Evolutionary conservation across 2,888 invertebrate genomes (phyloP), one percentile per base, ranked within the genome.

Genomic region (Aquatica leii): DNA sequence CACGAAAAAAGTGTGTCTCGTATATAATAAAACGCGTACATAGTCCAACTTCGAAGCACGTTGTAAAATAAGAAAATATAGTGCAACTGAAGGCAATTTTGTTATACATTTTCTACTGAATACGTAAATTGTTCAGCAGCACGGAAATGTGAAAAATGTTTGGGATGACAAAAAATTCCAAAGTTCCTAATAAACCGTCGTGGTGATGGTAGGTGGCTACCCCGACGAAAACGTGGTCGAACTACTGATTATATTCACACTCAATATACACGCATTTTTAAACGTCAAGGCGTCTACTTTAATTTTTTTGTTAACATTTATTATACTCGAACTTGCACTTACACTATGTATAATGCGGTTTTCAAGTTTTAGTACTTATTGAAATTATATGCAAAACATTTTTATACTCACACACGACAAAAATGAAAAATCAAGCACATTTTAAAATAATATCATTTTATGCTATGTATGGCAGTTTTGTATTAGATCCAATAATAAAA

Each of bases 71-170:
- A 73, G 72, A 70, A 73, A 69, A 71, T 72, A 71, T 65, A 65
- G 64, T 57, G 69, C 68, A 73, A 71, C 70, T 69, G 64, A 62
- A 68, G 67, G 71, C 71, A 72, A 72, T 72, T 73, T 72, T 69
- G 69, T 69, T 70, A 69, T 69, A 67, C 66, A 69, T 59, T 68
- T 72, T 70, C 66, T 65, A 70, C 64, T 70, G 72, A 71, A 71
- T 71, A 71, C 69, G 69, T 71, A 73, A 73, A 68, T 68, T 67
- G 64, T 58, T 62, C 70, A 61, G 68, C 63, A 61, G 67, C 65
- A 59, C 62, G 66, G 70, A 72, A 72, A 73, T 73, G 73, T 69
- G 74, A 73, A 74, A 74, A 73, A 74, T 74, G 73, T 72, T 74
- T 72, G 70, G 69, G 70, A 69, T 66, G 68, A 69, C 70, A 71